Conservation (phyloP, 2,113 vertebrate species). For the Lontra canadensis region DNA sequence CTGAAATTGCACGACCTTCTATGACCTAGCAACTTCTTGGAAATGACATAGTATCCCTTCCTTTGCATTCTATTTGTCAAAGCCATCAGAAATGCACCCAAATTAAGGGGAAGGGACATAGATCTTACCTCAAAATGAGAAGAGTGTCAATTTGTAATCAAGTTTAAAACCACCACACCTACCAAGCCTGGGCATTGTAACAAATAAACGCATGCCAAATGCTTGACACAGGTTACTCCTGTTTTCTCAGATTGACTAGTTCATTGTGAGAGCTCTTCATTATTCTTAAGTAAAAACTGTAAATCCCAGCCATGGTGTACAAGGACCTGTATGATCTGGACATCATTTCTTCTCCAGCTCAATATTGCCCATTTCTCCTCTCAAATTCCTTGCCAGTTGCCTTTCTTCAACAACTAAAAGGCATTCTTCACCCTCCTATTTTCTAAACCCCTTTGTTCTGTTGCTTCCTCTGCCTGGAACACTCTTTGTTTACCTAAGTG, state of each 20-base stretch:
- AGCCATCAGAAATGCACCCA: not conserved
- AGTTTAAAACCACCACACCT: not conserved
- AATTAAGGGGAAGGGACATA: not conserved
- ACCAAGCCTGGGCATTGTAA: not conserved
- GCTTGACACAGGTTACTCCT: not conserved
- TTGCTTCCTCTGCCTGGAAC: not conserved
- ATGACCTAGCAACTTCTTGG: not conserved
- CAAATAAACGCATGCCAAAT: not conserved
- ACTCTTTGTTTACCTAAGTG: not conserved
- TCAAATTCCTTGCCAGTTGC: not conserved
- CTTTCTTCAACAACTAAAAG: not conserved
- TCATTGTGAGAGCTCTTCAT: not conserved
- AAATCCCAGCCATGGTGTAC: not conserved
- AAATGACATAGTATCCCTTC: not conserved
- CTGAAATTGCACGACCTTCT: not conserved
- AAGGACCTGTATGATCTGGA: not conserved
- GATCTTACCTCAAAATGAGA: not conserved
- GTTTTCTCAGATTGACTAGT: not conserved
- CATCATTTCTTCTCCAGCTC: not conserved
- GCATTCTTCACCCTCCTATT: not conserved
- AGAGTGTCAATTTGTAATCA: not conserved
- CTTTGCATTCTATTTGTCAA: not conserved
- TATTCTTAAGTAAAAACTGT: not conserved
- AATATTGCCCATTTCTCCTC: not conserved
- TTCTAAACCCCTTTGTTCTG: not conserved